phyloP scores from a whole-genome alignment of 1,140 invertebrate genomes.

The Trypoxylus dichotomus region DNA sequence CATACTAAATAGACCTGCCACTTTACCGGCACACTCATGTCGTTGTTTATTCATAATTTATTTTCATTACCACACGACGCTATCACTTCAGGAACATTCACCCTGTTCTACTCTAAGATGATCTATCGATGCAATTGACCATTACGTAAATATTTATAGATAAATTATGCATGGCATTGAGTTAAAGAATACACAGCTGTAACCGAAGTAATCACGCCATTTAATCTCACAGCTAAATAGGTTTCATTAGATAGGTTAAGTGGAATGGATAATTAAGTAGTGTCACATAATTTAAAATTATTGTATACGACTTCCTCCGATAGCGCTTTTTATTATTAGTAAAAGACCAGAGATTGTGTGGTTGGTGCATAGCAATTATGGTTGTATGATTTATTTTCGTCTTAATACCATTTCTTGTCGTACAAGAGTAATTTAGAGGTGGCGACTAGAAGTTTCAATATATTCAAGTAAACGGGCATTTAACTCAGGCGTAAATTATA shows the following conservation, averaged over 20 bases:
- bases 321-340: neutral
- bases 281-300: constrained; percentile 21
- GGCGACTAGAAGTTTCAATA: neutral
- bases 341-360: neutral
- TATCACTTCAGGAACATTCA: neutral
- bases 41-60: neutral
- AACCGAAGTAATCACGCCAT: neutral
- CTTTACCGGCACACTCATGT: neutral
- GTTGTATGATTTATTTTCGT: neutral
- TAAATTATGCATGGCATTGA: neutral
- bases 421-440: neutral
- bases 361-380: neutral
- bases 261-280: constrained; percentile 2
- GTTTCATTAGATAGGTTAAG: neutral
- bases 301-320: constrained; percentile 16
- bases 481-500: neutral
- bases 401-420: neutral
- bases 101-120: neutral
- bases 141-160: constrained; percentile 9
- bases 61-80: neutral
- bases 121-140: neutral
- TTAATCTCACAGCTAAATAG: constrained; percentile 6
- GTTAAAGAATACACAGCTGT: neutral
- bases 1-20: too few relatives aligned
- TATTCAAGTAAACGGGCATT: neutral